Evolutionary conservation across 2,888 invertebrate genomes (phyloP).

Genomic region (Coleophora flavipennella): DNA sequence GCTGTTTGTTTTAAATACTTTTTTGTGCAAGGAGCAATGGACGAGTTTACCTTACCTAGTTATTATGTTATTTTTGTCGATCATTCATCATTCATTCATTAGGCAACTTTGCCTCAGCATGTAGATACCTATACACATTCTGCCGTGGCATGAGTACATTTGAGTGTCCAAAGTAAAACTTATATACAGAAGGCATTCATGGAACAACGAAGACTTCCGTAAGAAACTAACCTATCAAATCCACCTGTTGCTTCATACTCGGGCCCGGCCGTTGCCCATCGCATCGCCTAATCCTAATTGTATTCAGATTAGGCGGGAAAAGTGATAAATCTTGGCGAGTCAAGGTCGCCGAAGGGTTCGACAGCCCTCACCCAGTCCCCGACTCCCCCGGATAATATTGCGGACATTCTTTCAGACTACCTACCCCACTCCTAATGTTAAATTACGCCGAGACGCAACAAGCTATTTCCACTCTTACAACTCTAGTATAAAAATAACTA

Average conservation of each 20-base stretch:
- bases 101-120: too few relatives aligned
- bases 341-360: constrained; percentile 68
- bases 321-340: constrained; percentile 65
- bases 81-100: too few relatives aligned
- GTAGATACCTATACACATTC: too few relatives aligned
- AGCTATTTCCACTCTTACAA: too few relatives aligned
- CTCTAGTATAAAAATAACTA: too few relatives aligned
- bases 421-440: background rate
- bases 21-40: constrained; percentile 33
- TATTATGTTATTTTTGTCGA: constrained; percentile 22
- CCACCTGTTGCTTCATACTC: constrained; percentile 47
- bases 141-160: too few relatives aligned
- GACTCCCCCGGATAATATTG: constrained; percentile 60
- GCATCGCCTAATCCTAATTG: constrained; percentile 44
- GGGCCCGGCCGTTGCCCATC: constrained; percentile 46
- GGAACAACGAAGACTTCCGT: too few relatives aligned
- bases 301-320: constrained; percentile 67
- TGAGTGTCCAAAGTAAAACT: too few relatives aligned
- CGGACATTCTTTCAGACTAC: constrained; percentile 53
- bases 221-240: background rate
- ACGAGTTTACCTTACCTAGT: constrained; percentile 44
- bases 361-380: constrained; percentile 65
- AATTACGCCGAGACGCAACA: too few relatives aligned
- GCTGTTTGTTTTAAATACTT: constrained; percentile 39
- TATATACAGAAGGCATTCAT: too few relatives aligned